A percentile compares a stretch with the other conserved stretches of the same genome.
These are phyloP conservation scores for Holocentrus rufus DNA, from an alignment of 2,797 vertebrate genomes.

Conservation along the genomic window DNA sequence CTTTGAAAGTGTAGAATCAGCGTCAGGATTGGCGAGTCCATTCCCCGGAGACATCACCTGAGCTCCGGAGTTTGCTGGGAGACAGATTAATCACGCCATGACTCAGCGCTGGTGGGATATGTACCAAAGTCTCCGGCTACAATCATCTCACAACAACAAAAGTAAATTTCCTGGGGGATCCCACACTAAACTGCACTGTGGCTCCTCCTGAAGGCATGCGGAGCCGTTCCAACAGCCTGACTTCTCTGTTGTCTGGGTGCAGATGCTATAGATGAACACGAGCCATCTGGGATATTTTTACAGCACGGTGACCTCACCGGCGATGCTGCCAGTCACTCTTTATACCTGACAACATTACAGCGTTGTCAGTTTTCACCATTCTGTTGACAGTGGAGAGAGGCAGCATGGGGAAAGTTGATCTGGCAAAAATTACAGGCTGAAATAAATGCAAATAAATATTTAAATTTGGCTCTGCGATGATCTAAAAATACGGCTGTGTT, in stretches of 20 bases:
- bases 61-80: constrained; percentile 47
- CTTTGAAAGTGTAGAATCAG: constrained; percentile 43
- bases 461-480: too few relatives aligned
- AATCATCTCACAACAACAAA: constrained; percentile 23
- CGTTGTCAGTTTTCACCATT: too few relatives aligned
- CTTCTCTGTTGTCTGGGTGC: too few relatives aligned
- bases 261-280: neutral
- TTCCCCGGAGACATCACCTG: constrained; percentile 53
- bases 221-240: neutral
- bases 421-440: too few relatives aligned
- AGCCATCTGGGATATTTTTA: neutral
- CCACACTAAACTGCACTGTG: constrained; percentile 8
- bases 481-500: too few relatives aligned
- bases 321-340: too few relatives aligned
- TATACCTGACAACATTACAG: too few relatives aligned
- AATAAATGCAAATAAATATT: too few relatives aligned
- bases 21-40: constrained; percentile 23
- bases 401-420: too few relatives aligned
- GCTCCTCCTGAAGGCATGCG: neutral
- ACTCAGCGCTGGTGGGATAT: constrained; percentile 47
- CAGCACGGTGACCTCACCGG: too few relatives aligned
- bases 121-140: constrained; percentile 8
- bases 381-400: too few relatives aligned
- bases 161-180: constrained; percentile 6
- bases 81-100: constrained; percentile 35